Evolutionary conservation across 2,113 vertebrate genomes (phyloP).

Genomic region (Anguilla japonica): DNA sequence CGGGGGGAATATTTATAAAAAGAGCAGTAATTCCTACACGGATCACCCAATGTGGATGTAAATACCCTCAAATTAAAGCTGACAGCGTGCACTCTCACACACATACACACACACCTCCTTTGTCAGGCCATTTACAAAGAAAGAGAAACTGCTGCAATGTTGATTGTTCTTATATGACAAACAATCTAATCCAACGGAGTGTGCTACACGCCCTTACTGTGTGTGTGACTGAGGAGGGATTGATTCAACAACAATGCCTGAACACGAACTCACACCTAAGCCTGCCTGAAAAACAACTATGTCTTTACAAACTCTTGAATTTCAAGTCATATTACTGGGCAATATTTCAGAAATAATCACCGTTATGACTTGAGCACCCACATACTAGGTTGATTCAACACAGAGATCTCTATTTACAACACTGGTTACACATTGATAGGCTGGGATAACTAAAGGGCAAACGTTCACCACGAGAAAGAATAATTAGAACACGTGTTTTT

Average conservation of each 20-base stretch:
- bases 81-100: no score
- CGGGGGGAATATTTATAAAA: no score
- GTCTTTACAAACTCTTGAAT: background rate
- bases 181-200: background rate
- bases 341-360: background rate
- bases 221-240: background rate
- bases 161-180: no score
- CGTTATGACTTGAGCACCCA: background rate
- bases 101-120: no score
- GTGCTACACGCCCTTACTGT: background rate
- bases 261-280: background rate
- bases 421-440: conserved; percentile 1
- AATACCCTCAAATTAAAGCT: no score
- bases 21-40: no score
- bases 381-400: background rate
- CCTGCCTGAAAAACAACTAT: background rate
- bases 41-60: no score
- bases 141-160: no score
- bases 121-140: no score
- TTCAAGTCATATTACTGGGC: background rate
- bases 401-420: background rate
- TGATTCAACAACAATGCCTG: background rate
- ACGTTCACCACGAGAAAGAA: background rate
- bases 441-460: background rate
- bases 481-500: background rate